These are phyloP conservation scores for Drosophila saltans DNA, from an alignment of 1,140 invertebrate genomes.

Conservation along the genomic window DNA sequence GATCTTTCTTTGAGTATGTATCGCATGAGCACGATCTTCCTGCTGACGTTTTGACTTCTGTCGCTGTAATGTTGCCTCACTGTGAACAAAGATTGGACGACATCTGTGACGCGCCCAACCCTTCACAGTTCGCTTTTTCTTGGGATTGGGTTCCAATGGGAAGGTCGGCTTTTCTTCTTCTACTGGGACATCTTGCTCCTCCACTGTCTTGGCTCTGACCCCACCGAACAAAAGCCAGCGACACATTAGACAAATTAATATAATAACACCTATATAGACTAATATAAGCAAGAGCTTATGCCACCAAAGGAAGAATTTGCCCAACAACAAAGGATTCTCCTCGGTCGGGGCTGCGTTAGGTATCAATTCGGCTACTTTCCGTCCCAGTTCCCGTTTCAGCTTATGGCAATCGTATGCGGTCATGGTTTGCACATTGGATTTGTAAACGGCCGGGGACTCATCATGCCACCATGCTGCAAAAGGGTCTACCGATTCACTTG, in stretches of 20 bases:
- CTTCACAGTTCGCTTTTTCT: not conserved
- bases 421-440: conserved; percentile 44
- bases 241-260: not conserved
- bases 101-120: conserved; percentile 33
- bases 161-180: not conserved
- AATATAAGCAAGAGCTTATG: conserved; percentile 13
- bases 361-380: not conserved
- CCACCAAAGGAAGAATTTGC: conserved; percentile 7
- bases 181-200: not conserved
- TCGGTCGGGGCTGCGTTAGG: not conserved
- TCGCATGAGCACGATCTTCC: conserved; percentile 20
- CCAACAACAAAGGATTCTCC: not conserved
- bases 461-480: conserved; percentile 42
- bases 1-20: conserved; percentile 31
- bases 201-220: fast-evolving
- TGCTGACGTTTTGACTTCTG: conserved; percentile 18
- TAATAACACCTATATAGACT: conserved; percentile 6
- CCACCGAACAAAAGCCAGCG: not conserved
- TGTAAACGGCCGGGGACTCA: conserved; percentile 35
- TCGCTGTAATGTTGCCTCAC: conserved; percentile 26
- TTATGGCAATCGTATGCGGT: conserved; percentile 53
- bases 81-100: conserved; percentile 52
- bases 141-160: not conserved
- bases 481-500: not conserved
- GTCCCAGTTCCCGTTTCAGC: conserved; percentile 41